Evolutionary conservation across 1,140 invertebrate genomes (phyloP), one percentile per base, ranked within the genome.

Genomic region (Eubasilissa regina): DNA sequence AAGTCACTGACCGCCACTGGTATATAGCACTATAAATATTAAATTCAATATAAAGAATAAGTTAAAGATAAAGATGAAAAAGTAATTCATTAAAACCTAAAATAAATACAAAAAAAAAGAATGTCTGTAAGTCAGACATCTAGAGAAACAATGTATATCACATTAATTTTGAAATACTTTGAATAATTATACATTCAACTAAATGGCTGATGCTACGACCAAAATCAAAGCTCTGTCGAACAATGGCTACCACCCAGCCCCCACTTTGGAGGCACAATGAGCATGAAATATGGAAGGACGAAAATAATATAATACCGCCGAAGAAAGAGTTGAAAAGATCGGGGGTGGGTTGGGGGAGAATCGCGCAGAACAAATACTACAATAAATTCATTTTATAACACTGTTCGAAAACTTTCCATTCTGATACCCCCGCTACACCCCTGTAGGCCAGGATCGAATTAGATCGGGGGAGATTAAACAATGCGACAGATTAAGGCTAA

Each of bases 371-470:
- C 81, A 82, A 81, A 81, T 81, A 81, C 76, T 75, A 82, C 75
- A 82, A 80, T 82, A 82, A 82, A 82, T 82, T 82, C 75, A 82
- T 82, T 82, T 80, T 78, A 77, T 17, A 77, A 82, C 81, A 78
- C 62, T 82, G 81, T 82, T 80, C 77, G 68, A 66, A 35, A 79
- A 80, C 74, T 77, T 82, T 78, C 45, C 25, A 55, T 48, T 44
- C 68, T 51, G 10, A 47, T 21, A 11, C 48, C 48, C 51, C 13
- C 17, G 53, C 15, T 73, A 73, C 48, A 35, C 47, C 68, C 68
- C 48, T 53, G 51, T 1, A 25, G 17, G 0, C 8, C 48, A 35
- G 68, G 48, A 35, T n/a, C 12, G 68, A 35, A 73, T 73, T 43
- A n/a, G 48, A 13, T 51, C 11, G 48, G 48, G n/a, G 48, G 11